Evolutionary conservation across 2,797 vertebrate species (phyloP), one percentile per base, ranked within the genome.

Genomic region (Pyrocephalus nanus): DNA sequence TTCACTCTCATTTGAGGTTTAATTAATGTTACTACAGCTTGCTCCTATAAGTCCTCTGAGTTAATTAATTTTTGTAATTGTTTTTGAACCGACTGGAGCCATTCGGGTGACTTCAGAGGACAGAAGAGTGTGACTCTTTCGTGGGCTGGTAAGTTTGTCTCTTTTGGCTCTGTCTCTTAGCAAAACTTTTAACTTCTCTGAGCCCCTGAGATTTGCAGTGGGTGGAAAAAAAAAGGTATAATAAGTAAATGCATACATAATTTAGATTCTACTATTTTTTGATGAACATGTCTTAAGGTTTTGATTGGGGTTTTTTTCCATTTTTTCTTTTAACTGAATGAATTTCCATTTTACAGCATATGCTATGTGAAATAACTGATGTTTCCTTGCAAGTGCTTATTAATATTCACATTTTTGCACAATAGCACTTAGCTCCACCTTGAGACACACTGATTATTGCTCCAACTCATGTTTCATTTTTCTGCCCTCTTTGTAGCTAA

Each of bases 41-140:
- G 32, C 12, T 82, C 4, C 76, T 92, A 16, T 50, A 85, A 53
- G 3, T 82, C 9, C 22, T 77, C 50, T 36, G 19, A 29, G 47
- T 15, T 85, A 79, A 76, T 58, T 69, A 58, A 32, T 40, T 66
- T 73, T 43, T 76, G 14, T 27, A 69, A 2, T 19, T 75, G 4
- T 48, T 93, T 89, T 29, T 30, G 66, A 78, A 64, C 8, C 21
- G 64, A 18, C 10, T 57, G 50, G 22, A 72, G 20, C 10, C n/a
- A 53, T 34, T 3, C 1, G 6, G 32, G 42, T 62, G 75, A 48
- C 42, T n/a, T 53, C 3, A 32, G 3, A 6, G 32, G 8, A 55
- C 11, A 40, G 4, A 6, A 2, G 18, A 70, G 19, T 25, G 9
- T 2, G 4, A 5, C 8, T 78, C 9, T 15, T 78, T 19, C 0